Evolutionary conservation across 2,113 vertebrate genomes (phyloP).

Genomic region (Seriola dumerili): DNA sequence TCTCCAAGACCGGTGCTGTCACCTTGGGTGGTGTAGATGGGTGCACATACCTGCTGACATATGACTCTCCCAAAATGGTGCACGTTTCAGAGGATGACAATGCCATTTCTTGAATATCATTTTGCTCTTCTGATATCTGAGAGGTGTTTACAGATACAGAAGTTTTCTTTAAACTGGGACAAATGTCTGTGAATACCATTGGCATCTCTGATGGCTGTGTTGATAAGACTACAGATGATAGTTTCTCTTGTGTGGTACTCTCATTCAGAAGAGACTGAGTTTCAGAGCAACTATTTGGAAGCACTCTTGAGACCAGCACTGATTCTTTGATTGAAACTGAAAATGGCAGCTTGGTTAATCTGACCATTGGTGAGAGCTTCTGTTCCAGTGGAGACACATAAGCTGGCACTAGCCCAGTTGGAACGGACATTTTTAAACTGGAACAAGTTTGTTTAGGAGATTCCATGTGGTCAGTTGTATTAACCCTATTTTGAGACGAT

Average conservation of each 20-base stretch:
- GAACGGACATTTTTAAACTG: conserved; percentile 14
- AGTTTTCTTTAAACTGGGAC: neutral
- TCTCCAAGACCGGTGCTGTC: neutral
- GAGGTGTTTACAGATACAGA: conserved; percentile 5
- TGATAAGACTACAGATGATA: neutral
- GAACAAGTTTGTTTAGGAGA: neutral
- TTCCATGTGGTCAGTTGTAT: neutral
- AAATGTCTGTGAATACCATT: neutral
- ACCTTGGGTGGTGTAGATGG: neutral
- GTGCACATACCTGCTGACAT: neutral
- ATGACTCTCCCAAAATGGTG: neutral
- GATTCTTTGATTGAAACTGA: conserved; percentile 34
- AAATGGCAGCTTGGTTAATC: conserved; percentile 58
- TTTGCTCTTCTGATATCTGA: conserved; percentile 14
- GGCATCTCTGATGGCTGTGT: neutral
- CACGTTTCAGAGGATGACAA: conserved; percentile 10
- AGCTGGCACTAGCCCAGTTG: neutral
- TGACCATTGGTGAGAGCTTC: conserved; percentile 42
- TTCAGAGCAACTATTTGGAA: conserved; percentile 1
- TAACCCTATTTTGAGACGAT: neutral
- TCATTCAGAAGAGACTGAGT: neutral
- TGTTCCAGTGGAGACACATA: neutral
- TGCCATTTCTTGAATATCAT: neutral
- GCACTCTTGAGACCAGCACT: conserved; percentile 15
- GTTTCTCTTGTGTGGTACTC: neutral